Evolutionary conservation across 2,113 vertebrate genomes (phyloP), one percentile per base, ranked within the genome.

Genomic region (Sinocyclocheilus anshuiensis): DNA sequence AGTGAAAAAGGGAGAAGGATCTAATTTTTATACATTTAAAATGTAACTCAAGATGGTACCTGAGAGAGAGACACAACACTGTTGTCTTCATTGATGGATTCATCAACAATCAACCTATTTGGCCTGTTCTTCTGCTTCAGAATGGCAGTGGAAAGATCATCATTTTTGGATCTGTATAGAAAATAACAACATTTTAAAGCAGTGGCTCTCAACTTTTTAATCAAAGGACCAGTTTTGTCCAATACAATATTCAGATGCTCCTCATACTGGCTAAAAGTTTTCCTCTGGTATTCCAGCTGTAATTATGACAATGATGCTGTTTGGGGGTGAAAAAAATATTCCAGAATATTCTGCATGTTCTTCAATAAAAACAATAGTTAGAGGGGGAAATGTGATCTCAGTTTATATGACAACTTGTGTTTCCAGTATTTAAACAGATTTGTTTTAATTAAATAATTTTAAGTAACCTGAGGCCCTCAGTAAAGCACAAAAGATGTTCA

Each of bases 1-100:
- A 24, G 3, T 8, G 0, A 29, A 33, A 26, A 71, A 71, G 5
- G 22, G 15, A 7, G 2, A 6, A 29, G 4, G 4, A 1, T 42
- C 1, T 1, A 0, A 15, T 76, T 15, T 71, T 48, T 24, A 36
- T 4, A n/a, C 24, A 59, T 4, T 59, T n/a, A 81, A n/a, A 42
- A 24, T 48, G 0, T 10, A n/a, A 78, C 20, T 61, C 7, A 48
- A 42, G 26, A 57, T 29, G 20, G 12, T 90, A 99, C 98, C 97
- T 99, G 98, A 87, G 98, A 99, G 86, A 99, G 96, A 1, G 98
- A 99, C 77, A 99, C 98, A 88, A 99, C 98, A 81, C 98, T 99
- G 94, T 99, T 99, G 94, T 99, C 98, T 94, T 99, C 98, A 94
- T 99, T 99, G 94, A 99, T 99, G 88, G 98, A 97, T 94, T 99